Conservation (phyloP, 2,888 invertebrate genomes). For the Allophyes oxyacanthae region DNA sequence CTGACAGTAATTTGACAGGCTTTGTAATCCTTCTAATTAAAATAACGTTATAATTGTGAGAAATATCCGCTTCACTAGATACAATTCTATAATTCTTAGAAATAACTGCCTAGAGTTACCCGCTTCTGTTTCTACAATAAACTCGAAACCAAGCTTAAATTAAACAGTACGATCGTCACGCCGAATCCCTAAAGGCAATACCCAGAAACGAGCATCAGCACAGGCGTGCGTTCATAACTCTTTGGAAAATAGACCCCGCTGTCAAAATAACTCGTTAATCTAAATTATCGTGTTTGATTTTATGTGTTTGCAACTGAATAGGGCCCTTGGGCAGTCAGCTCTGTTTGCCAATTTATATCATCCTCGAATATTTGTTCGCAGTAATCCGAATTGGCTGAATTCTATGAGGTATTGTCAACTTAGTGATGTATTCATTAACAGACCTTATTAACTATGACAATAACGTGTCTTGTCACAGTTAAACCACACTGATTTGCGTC, state of each 20-base stretch:
- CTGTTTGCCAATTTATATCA: constrained; percentile 52
- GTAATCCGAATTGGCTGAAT: constrained; percentile 20
- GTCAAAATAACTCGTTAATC: constrained; percentile 59
- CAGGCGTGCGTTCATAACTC: constrained; percentile 51
- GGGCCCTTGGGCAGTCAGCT: constrained; percentile 55
- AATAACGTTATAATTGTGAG: no score
- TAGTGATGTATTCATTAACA: neutral
- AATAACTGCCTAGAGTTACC: no score
- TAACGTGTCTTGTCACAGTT: no score
- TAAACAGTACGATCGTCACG: constrained; percentile 25
- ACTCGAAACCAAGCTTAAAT: constrained; percentile 3
- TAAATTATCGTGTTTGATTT: constrained; percentile 59
- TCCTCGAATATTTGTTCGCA: constrained; percentile 28
- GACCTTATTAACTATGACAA: no score
- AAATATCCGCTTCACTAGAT: no score
- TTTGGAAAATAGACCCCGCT: constrained; percentile 44
- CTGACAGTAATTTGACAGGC: no score
- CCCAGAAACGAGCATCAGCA: constrained; percentile 23
- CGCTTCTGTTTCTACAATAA: neutral
- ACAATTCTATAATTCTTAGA: no score
- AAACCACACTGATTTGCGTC: no score
- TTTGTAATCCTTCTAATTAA: no score
- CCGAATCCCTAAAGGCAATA: constrained; percentile 23
- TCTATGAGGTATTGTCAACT: constrained; percentile 4
- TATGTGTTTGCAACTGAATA: constrained; percentile 55